Evolutionary conservation across 2,797 vertebrate species (phyloP), one percentile per base, ranked within the genome.

Genomic region (Falco concolor): DNA sequence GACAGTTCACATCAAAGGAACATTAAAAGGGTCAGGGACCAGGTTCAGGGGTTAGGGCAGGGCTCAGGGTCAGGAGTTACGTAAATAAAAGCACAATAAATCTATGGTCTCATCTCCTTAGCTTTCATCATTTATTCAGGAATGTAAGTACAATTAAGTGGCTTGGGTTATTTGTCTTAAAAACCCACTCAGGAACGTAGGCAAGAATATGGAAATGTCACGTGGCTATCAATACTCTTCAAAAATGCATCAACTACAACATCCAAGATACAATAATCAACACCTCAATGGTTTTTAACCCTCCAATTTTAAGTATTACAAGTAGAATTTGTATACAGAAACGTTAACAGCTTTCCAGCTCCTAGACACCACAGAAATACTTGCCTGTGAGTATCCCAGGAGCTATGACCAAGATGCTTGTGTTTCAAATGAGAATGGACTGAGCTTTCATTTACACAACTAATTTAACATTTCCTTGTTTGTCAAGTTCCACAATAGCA

Each of bases 41-140:
- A 18, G 64, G 60, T 44, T 84, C 40, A 91, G 60, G 54, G 74
- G 59, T 69, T 27, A 22, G 72, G 79, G 53, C 79, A 79, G 40
- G 53, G 68, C 54, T 47, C 63, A 53, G 44, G 45, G 79, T 53
- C 59, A 83, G 70, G 27, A 94, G 70, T 34, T 82, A 54, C 0
- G 0, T 14, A 68, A 78, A 80, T 25, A 56, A 13, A 73, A 85
- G 24, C 2, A 0, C 10, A 73, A 75, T 38, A 63, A 88, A 88
- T 52, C 63, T 5, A 21, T 1, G 5, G 47, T 22, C 64, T 53
- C 6, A 0, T 32, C 34, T 61, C 57, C 49, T 69, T 56, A 16
- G 72, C 90, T 93, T 76, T 54, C 53, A 83, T 63, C 40, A 9
- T 95, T 96, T 95, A 94, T 95, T 95, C 73, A 92, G 93, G 88